These are phyloP conservation scores for Thripadectes ignobilis DNA, from an alignment of 2,797 vertebrate genomes.

Conservation along the genomic window DNA sequence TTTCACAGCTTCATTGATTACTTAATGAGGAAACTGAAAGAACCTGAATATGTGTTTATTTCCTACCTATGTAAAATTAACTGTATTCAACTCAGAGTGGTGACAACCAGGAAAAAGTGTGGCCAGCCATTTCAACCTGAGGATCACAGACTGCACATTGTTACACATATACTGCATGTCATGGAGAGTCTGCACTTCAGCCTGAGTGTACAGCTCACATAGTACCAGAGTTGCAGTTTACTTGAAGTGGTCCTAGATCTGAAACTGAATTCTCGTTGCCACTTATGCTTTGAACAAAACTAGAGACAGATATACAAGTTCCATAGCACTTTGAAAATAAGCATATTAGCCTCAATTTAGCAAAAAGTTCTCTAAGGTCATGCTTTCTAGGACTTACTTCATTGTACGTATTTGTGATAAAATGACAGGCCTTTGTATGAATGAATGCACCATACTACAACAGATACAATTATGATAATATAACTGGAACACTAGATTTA, in stretches of 20 bases:
- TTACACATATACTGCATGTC: not conserved
- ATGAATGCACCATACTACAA: slow-evolving; percentile 24
- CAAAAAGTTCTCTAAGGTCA: slow-evolving; percentile 20
- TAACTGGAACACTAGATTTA: slow-evolving; percentile 42
- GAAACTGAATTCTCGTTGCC: not conserved
- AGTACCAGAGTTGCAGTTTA: not conserved
- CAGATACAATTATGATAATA: slow-evolving; percentile 29
- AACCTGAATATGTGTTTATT: not conserved
- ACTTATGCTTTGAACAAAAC: not conserved
- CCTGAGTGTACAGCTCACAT: not conserved
- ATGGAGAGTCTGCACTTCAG: not conserved
- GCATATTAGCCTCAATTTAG: not conserved
- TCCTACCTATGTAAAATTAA: not conserved
- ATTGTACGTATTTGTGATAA: slow-evolving; percentile 44
- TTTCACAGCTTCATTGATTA: not conserved
- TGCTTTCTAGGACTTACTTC: slow-evolving; percentile 22
- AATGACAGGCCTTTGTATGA: slow-evolving; percentile 47
- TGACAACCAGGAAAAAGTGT: not conserved
- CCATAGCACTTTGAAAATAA: slow-evolving; percentile 52
- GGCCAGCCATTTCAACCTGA: not conserved
- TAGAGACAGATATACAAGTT: not conserved
- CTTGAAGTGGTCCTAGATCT: not conserved
- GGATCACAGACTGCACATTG: not conserved
- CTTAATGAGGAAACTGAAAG: not conserved
- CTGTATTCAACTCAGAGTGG: not conserved